phyloP scores from a whole-genome alignment of 1,140 invertebrate species.

The Drosophila nannoptera region DNA sequence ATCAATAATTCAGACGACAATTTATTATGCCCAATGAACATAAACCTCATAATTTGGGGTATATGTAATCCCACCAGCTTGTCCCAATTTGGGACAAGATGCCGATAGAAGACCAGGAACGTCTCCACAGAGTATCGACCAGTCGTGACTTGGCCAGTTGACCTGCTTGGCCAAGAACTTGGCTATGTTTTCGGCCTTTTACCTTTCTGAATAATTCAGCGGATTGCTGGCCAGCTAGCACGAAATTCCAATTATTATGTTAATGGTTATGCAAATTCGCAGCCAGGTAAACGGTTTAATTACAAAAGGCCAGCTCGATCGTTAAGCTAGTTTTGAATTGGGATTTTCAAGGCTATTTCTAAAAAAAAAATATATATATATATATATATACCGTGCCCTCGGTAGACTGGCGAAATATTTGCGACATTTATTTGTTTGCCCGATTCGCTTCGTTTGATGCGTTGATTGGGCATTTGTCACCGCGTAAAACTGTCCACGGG shows the following conservation, averaged over 20 bases:
- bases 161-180: constrained; percentile 35
- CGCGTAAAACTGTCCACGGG: constrained; percentile 17
- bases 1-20: constrained; percentile 51
- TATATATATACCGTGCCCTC: too few relatives aligned
- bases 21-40: constrained; percentile 17
- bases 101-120: too few relatives aligned
- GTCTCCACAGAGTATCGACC: not conserved
- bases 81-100: not conserved
- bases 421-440: constrained; percentile 6
- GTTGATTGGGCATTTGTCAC: constrained; percentile 19
- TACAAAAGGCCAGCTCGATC: not conserved
- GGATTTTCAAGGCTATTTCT: not conserved
- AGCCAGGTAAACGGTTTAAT: not conserved
- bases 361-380: not conserved
- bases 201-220: constrained; percentile 44
- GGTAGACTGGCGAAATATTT: not conserved
- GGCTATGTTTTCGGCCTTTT: constrained; percentile 22
- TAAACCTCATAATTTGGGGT: not conserved
- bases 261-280: constrained; percentile 32
- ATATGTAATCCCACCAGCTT: not conserved
- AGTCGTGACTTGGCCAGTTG: too few relatives aligned
- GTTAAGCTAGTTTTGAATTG: not conserved
- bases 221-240: constrained; percentile 47
- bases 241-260: constrained; percentile 64
- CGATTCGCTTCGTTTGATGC: not conserved